Base-by-base conservation (phyloP, 2,797 vertebrate species). In the Cryptoprocta ferox region DNA sequence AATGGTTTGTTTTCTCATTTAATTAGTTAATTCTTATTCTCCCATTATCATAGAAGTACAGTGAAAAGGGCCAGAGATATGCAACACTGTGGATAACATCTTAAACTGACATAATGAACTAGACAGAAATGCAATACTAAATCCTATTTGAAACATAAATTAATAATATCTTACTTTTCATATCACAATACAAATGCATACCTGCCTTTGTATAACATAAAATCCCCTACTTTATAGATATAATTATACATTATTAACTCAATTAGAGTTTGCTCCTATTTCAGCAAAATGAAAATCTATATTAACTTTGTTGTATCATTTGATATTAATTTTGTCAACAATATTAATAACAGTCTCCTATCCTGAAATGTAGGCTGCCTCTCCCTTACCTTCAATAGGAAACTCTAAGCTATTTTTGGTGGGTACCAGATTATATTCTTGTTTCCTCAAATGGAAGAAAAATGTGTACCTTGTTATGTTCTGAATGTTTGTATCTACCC, bases 131-230 rank as follows among this genome's bases (percentile, higher is more conserved):
- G 32, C 42, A 42, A 45, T 81, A 80, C 26, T 56, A 35, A 37
- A 48, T 65, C 21, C 14, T 71, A 95, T 30, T 73, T 86, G 91
- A 95, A 91, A 95, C 68, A 32, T 35, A 80, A 87, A 95, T 65
- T 63, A 71, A 30, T 45, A 73, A 30, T 45, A 65, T 24, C 15
- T 15, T 86, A 32, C 2, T 87, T 86, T 80, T 95, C 30, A 80
- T 73, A 73, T 71, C 63, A 71, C 61, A 45, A 95, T 65, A 18
- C 42, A 91, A 86, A 78, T 84, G 37, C 90, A 32, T 65, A 73
- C 42, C 75, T 91, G 16, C 42, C 14, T 78, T 79, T 86, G 37
- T 14, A 73, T 48, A 70, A 65, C 66, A 76, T 76, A 80, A 95
- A 68, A 70, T 59, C 8, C 8, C 50, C n/a, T 70, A 37, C 53